Evolutionary conservation across 2,113 vertebrate genomes (phyloP), one percentile per base, ranked within the genome.

Genomic region (Halichoeres trimaculatus): DNA sequence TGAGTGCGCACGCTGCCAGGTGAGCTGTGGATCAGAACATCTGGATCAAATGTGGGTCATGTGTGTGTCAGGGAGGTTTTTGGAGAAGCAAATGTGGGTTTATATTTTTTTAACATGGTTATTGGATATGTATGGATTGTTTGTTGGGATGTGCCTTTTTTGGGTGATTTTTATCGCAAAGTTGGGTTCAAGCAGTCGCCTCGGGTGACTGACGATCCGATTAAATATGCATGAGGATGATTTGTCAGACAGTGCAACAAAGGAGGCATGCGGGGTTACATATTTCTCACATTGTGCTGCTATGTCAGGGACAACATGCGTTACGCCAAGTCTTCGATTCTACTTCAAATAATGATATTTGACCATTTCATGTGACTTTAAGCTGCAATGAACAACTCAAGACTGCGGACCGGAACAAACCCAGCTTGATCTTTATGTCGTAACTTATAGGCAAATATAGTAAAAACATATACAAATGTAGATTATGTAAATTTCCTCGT

Each of bases 161-260:
- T 57, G 23, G 50, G 16, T 47, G 69, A 45, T 36, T 75, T 76
- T 51, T 68, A 16, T 14, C 30, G 62, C 84, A 17, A 50, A 54
- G 63, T 55, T 59, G 73, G 56, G 82, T 61, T 13, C 47, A 10
- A 36, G 62, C 51, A 58, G 69, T 81, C 73, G 34, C 65, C 73
- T 75, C 65, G 58, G 35, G 72, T 83, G 62, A 73, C 75, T 53
- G 78, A 62, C 57, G 69, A 62, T 83, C 55, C 22, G 68, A 61
- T 82, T 55, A 81, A 86, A 86, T 81, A 79, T 86, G 81, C 85
- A 84, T 69, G 67, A 74, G 41, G 66, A 50, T 53, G 70, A 85
- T 89, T 89, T 89, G 83, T 88, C 74, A 85, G 76, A 76, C 78
- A 51, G 83, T 8, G 76, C 74, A 89, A 91, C 91, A 90, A 90